Conservation (phyloP, 2,113 vertebrate genomes). For the Anhinga anhinga region DNA sequence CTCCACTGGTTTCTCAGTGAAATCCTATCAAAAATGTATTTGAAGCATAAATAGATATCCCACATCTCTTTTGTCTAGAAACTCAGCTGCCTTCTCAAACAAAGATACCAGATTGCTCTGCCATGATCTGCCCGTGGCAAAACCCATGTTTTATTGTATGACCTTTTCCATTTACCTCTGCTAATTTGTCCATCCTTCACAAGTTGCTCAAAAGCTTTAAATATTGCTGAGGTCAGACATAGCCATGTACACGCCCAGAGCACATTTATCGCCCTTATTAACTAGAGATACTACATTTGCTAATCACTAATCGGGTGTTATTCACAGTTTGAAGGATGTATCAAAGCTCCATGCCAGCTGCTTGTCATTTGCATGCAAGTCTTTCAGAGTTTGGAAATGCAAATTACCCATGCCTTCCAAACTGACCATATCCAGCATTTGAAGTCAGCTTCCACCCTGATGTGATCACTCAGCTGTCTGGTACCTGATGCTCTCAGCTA, state of each 20-base stretch:
- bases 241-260: not conserved
- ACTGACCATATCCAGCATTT: not conserved
- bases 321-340: not conserved
- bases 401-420: not conserved
- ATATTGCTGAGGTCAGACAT: not conserved
- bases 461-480: not conserved
- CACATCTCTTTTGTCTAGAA: not conserved
- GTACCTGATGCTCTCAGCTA: not conserved
- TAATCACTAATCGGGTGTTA: not conserved
- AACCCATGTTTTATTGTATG: not conserved
- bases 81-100: not conserved
- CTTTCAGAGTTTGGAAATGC: not conserved
- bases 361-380: not conserved
- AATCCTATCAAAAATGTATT: not conserved
- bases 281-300: not conserved
- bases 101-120: not conserved
- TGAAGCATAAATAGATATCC: not conserved
- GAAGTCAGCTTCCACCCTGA: not conserved
- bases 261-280: not conserved
- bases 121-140: not conserved
- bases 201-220: slow-evolving; percentile 14
- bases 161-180: slow-evolving; percentile 1
- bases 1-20: not conserved
- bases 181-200: slow-evolving; percentile 16
- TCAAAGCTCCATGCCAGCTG: not conserved